These are phyloP conservation scores for Bradypodion ventrale DNA, from an alignment of 2,797 vertebrate genomes.

Conservation along the genomic window DNA sequence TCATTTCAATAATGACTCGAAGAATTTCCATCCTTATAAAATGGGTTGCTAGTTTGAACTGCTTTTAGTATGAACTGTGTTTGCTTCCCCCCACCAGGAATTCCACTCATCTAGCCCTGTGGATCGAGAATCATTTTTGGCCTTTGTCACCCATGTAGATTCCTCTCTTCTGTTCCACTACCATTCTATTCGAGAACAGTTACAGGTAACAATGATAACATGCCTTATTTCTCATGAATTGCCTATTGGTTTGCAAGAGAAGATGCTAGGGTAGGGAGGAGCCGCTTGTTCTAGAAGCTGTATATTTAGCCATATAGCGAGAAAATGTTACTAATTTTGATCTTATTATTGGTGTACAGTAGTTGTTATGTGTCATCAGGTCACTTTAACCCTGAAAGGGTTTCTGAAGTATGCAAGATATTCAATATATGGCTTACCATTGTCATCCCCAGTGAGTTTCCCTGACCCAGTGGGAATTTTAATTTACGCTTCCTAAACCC, in stretches of 20 bases:
- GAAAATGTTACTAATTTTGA: no score
- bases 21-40: background rate
- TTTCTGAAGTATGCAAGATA: background rate
- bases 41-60: background rate
- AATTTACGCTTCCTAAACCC: no score
- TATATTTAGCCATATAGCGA: no score
- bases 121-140: slow-evolving; percentile 55
- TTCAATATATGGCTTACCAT: background rate
- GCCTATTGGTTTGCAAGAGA: background rate
- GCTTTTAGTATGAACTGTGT: background rate
- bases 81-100: slow-evolving; percentile 50
- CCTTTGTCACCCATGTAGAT: slow-evolving; percentile 64
- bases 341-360: no score
- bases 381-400: background rate
- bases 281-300: no score
- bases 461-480: background rate
- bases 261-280: no score
- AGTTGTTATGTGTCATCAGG: background rate
- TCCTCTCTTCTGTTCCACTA: slow-evolving; percentile 66
- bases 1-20: background rate
- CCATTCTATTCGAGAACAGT: slow-evolving; percentile 56
- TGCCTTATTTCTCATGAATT: background rate
- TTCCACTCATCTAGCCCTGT: slow-evolving; percentile 64
- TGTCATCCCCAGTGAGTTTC: background rate
- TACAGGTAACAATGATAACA: slow-evolving; percentile 60